Conservation (phyloP, 2,797 vertebrate species). For the Dryobates pubescens region DNA sequence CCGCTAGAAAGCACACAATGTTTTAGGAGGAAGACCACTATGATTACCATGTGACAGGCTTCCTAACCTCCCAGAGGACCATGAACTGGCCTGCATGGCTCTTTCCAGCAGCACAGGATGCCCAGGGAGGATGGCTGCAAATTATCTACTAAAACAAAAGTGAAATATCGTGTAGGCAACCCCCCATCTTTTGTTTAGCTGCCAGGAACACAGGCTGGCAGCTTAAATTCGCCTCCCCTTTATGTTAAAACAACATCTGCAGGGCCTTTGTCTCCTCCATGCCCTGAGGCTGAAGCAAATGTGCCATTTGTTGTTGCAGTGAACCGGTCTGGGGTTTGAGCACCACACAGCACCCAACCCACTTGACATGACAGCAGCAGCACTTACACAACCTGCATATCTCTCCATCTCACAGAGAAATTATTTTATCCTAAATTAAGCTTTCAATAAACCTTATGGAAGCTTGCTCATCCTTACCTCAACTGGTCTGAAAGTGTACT, state of each 20-base stretch:
- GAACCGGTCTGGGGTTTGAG: not conserved
- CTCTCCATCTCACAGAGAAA: slow-evolving; percentile 41
- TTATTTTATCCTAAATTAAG: slow-evolving; percentile 36
- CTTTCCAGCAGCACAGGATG: not conserved
- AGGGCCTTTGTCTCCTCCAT: not conserved
- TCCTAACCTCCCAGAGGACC: not conserved
- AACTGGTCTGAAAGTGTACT: not conserved
- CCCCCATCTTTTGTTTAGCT: not conserved
- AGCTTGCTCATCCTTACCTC: slow-evolving; percentile 10
- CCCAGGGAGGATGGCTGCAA: not conserved
- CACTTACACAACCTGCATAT: not conserved
- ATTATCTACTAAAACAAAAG: not conserved
- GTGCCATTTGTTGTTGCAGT: not conserved
- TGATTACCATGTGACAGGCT: accelerated
- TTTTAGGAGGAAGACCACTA: not conserved
- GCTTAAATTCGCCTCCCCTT: not conserved
- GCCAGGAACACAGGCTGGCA: not conserved
- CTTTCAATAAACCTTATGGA: not conserved
- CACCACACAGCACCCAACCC: not conserved
- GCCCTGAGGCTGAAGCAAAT: not conserved
- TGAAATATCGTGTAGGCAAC: not conserved
- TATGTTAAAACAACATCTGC: not conserved
- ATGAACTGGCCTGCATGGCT: not conserved
- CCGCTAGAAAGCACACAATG: not conserved
- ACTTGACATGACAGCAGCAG: not conserved